These are phyloP conservation scores for Diphyllodes magnificus DNA, from an alignment of 2,113 vertebrate species.

Conservation along the genomic window DNA sequence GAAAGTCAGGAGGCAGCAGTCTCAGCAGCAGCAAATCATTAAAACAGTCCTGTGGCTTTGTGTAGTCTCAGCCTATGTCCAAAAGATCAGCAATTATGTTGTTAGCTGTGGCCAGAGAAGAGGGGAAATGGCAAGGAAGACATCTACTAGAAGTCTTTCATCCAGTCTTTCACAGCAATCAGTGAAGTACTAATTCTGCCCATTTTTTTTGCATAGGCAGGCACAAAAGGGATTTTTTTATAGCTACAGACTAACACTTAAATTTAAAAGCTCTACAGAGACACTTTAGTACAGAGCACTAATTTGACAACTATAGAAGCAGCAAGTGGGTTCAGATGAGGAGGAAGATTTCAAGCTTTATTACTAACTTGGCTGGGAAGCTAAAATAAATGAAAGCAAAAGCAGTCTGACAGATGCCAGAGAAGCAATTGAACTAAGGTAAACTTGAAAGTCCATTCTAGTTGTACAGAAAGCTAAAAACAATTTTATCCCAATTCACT, in stretches of 20 bases:
- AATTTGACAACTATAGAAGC: constrained; percentile 26
- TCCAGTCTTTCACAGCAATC: background rate
- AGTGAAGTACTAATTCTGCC: background rate
- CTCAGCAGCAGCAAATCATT: background rate
- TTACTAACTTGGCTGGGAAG: background rate
- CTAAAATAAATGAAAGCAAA: background rate
- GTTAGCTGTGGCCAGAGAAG: background rate
- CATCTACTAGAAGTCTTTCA: background rate
- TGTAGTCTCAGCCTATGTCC: background rate
- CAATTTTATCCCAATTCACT: background rate
- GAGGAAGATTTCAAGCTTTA: background rate
- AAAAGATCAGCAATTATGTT: background rate
- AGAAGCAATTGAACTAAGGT: background rate
- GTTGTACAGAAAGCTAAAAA: background rate
- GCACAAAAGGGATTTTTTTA: background rate
- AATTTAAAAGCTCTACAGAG: constrained; percentile 51
- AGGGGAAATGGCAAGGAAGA: background rate
- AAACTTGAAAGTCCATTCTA: background rate
- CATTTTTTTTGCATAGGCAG: constrained; percentile 9
- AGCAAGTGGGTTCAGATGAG: constrained; percentile 1
- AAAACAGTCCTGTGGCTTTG: background rate
- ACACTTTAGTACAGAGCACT: background rate
- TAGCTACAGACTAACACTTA: background rate
- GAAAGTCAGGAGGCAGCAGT: background rate
- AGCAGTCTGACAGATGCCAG: background rate